Base-by-base conservation (phyloP, 1,140 invertebrate genomes). In the Hestina assimilis region DNA sequence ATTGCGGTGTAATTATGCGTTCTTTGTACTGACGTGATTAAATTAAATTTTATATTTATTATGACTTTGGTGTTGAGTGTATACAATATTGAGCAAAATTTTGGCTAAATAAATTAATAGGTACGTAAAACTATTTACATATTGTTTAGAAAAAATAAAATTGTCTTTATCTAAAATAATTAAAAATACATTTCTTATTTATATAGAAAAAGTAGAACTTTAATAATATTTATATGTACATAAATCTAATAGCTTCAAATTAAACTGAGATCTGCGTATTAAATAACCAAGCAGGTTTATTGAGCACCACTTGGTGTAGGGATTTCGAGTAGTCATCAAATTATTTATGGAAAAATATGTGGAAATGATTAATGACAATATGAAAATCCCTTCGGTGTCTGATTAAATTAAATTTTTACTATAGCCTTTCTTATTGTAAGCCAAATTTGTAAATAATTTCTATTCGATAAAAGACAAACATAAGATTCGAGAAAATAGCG, bases 51-150 rank as follows among this genome's bases (percentile, higher is more conserved):
- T 31, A 73, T 76, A 78, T 78, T 71, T 83, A 83, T 79, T 83
- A 86, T 84, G 82, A 86, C 84, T 87, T 87, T 87, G 84, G 84
- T 84, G 82, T 84, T 76, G 74, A 83, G 78, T 86, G 83, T 75
- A 83, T 79, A 83, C 71, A 79, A 77, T 79, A 87, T 87, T 86
- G 84, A 87, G 84, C 84, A 87, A 87, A 84, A 81, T 77, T 83
- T 84, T 83, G 77, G 78, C 76, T 80, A 86, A 82, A 83, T 79
- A 85, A 87, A 82, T 82, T 85, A 83, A 69, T 69, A 77, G 40
- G 63, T 75, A 79, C 61, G 59, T 65, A 75, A 82, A 66, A 76
- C 67, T 82, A 83, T 78, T 58, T 86, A 83, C 73, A 82, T 69
- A 62, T 74, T 51, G 45, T 69, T 76, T 74, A 62, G 55, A 67